phyloP scores from a whole-genome alignment of 2,113 vertebrate genomes.

The Sakesphorus luctuosus region DNA sequence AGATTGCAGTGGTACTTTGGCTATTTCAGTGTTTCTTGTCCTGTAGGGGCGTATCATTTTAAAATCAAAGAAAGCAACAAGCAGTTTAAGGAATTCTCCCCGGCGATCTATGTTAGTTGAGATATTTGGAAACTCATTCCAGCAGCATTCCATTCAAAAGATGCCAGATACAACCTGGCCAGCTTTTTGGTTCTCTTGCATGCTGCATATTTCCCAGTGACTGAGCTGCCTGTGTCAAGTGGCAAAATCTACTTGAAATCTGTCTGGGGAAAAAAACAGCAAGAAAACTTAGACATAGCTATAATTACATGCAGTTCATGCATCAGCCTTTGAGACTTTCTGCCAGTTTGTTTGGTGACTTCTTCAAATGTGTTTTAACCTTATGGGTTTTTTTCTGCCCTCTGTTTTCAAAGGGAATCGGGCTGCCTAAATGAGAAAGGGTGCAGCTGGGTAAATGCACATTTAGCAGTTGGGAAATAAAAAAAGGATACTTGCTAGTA shows the following conservation, averaged over 20 bases:
- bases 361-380: neutral
- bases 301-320: neutral
- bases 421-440: neutral
- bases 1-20: neutral
- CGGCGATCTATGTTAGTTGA: neutral
- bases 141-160: neutral
- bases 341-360: neutral
- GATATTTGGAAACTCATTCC: neutral
- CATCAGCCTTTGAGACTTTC: neutral
- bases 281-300: neutral
- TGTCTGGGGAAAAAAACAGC: neutral
- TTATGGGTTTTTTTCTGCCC: neutral
- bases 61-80: neutral
- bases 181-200: neutral
- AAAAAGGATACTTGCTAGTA: neutral
- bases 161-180: neutral
- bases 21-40: neutral
- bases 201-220: accelerated
- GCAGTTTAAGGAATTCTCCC: neutral
- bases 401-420: neutral
- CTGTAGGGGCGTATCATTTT: neutral
- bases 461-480: neutral
- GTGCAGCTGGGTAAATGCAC: neutral
- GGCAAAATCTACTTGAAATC: neutral
- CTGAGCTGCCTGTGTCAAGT: neutral